Base-by-base conservation (phyloP, 2,113 vertebrate species). In the Sinosuthora webbiana region DNA sequence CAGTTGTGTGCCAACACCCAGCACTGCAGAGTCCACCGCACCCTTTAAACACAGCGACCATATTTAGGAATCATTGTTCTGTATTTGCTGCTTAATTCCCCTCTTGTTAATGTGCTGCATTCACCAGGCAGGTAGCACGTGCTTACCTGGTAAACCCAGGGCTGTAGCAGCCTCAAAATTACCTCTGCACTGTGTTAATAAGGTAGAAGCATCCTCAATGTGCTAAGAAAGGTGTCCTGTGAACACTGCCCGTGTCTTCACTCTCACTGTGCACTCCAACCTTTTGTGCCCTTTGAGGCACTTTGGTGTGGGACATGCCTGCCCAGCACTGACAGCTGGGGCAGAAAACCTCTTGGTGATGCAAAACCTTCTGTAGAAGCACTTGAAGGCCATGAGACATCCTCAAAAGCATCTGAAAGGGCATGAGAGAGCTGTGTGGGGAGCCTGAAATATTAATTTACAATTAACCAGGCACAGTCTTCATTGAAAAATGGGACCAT, bases 251-350 rank as follows among this genome's bases (percentile, higher is more conserved):
- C 24, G 45, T 56, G 37, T 31, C 42, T 10, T 62, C 55, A 14
- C 24, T 49, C 31, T 41, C 47, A 45, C 22, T 10, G 3, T 10
- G 10, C 27, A 28, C 17, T 47, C 35, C n/a, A 70, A 3, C 3
- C 28, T 33, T 44, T 31, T 25, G 47, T n/a, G 70, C 20, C 31
- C 13, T 39, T 5, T n/a, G 33, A 45, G 65, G 37, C 24, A 31
- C 42, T 60, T 37, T 6, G 22, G 22, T n/a, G 45, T 8, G 16
- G 1, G 0, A 68, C 15, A 25, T 1, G 5, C 55, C 39, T 56
- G 60, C 56, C 33, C 22, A 39, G 47, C 56, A 33, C 42, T 57
- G 52, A 57, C 8, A 49, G 31, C 33, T 42, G 44, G 9, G 25
- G 27, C 53, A 53, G 35, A 73, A 83, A 85, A 45, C 27, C 10